Evolutionary conservation across 2,113 vertebrate species (phyloP).

Genomic region (Gobio gobio): DNA sequence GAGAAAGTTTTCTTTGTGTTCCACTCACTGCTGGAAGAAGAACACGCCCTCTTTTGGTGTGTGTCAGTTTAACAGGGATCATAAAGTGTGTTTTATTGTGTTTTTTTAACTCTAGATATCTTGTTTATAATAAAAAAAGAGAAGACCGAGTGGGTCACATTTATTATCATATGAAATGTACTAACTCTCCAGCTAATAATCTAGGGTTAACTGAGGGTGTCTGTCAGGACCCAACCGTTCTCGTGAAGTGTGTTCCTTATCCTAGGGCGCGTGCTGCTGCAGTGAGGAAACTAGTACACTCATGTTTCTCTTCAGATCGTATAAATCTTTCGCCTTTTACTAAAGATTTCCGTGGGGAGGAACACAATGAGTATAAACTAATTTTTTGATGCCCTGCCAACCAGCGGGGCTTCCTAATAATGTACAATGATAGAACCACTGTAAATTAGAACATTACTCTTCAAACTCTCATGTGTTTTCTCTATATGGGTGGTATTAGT

Average conservation of each 20-base stretch:
- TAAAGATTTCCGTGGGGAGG: constrained; percentile 36
- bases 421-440: no score
- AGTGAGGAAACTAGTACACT: background rate
- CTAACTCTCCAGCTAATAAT: background rate
- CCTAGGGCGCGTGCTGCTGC: rapidly evolving
- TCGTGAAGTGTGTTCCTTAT: background rate
- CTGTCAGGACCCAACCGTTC: background rate
- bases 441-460: no score
- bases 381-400: background rate
- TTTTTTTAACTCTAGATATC: no score
- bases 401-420: background rate
- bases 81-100: background rate
- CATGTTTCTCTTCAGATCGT: constrained; percentile 20
- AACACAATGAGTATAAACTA: background rate
- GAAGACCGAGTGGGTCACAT: no score
- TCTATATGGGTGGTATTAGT: no score
- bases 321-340: constrained; percentile 42
- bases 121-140: no score
- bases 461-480: no score
- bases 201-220: background rate
- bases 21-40: background rate
- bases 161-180: no score
- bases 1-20: background rate
- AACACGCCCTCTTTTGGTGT: background rate
- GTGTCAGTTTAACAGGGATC: no score